These are phyloP conservation scores for Phrynocephalus vlangalii DNA, from an alignment of 2,797 vertebrate genomes.

Conservation along the genomic window DNA sequence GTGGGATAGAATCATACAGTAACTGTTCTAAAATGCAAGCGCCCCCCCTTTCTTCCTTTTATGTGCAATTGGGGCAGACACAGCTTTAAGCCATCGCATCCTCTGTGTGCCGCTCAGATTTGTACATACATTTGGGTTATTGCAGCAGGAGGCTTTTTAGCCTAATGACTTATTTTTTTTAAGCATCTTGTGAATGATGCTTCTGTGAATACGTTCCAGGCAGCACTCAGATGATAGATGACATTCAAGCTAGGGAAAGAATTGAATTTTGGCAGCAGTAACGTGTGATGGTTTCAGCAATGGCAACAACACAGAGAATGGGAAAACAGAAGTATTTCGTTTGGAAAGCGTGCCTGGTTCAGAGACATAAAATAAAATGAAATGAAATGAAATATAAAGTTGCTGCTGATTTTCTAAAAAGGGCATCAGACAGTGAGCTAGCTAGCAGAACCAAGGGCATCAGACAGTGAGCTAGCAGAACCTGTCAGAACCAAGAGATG, in stretches of 20 bases:
- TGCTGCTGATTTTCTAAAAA: slow-evolving; percentile 5
- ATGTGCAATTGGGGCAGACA: background rate
- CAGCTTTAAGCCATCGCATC: background rate
- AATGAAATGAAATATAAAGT: background rate
- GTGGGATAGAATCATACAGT: background rate
- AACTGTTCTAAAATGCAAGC: background rate
- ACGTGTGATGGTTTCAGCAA: background rate
- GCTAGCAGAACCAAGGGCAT: slow-evolving; percentile 18
- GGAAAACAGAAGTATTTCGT: background rate
- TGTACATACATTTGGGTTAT: background rate
- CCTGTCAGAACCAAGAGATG: slow-evolving; percentile 20
- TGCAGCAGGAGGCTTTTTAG: background rate
- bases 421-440: background rate
- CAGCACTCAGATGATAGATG: background rate
- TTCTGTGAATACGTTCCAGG: background rate
- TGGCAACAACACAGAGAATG: background rate
- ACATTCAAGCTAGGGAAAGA: background rate
- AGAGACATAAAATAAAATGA: background rate
- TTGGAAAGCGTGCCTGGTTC: background rate
- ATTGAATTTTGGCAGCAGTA: background rate
- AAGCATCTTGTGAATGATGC: background rate
- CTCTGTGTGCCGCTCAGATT: background rate
- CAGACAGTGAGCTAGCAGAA: slow-evolving; percentile 8
- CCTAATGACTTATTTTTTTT: background rate
- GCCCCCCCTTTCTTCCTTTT: too few relatives aligned